Evolutionary conservation across 2,888 invertebrate genomes (phyloP).

Genomic region (Nomada fucata): DNA sequence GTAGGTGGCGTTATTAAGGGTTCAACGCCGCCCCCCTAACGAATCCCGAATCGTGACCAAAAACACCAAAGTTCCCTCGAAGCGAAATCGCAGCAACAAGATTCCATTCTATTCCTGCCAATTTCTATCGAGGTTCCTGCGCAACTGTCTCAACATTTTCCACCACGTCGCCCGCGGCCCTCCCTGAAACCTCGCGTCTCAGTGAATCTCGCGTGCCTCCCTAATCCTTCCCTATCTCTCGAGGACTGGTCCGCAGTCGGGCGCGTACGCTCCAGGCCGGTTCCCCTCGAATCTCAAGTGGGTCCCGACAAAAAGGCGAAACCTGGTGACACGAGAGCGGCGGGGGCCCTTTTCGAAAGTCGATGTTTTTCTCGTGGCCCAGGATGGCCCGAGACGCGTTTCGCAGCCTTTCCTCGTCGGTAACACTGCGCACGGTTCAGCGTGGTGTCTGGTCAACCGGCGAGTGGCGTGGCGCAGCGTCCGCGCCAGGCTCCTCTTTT

Average conservation of each 20-base stretch:
- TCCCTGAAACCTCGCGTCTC: not conserved
- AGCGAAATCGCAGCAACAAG: too few relatives aligned
- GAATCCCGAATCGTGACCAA: too few relatives aligned
- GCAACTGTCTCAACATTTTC: not conserved
- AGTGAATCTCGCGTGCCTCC: not conserved
- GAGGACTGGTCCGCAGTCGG: not conserved
- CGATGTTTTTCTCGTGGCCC: conserved; percentile 43
- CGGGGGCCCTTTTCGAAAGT: conserved; percentile 41
- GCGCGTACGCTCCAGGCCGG: not conserved
- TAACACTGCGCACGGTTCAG: conserved; percentile 32
- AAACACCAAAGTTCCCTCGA: too few relatives aligned
- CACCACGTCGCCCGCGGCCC: not conserved
- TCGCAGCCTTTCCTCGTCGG: conserved; percentile 47
- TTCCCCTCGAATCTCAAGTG: conserved; percentile 18
- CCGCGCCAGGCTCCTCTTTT: conserved; percentile 64
- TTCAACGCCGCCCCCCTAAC: too few relatives aligned
- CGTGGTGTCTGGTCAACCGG: conserved; percentile 64
- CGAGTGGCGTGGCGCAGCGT: conserved; percentile 55
- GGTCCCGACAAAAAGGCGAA: conserved; percentile 33
- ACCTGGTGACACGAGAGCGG: conserved; percentile 50
- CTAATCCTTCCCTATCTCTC: conserved; percentile 15
- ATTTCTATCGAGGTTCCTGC: too few relatives aligned
- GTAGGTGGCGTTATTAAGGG: too few relatives aligned
- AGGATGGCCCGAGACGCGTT: conserved; percentile 22
- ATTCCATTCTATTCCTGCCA: too few relatives aligned